phyloP scores from a whole-genome alignment of 2,113 vertebrate genomes.

The Nesoenas mayeri region DNA sequence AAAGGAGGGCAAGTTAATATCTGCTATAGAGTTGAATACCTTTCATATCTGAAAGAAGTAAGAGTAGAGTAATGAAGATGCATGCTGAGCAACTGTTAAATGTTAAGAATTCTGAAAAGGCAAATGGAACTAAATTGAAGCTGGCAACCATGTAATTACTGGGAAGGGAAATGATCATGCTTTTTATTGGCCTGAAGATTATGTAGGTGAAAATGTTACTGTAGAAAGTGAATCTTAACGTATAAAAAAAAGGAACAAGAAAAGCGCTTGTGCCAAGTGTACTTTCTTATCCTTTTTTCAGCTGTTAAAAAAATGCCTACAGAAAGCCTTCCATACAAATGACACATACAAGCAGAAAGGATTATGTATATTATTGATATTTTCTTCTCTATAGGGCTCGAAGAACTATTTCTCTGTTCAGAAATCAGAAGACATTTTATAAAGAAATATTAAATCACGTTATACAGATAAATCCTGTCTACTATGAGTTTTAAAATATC shows the following conservation, averaged over 20 bases:
- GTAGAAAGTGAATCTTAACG: neutral
- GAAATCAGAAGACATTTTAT: neutral
- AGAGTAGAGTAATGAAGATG: neutral
- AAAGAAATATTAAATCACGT: neutral
- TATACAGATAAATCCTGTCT: neutral
- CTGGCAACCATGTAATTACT: constrained; percentile 23
- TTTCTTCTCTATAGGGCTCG: neutral
- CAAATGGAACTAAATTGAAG: constrained; percentile 30
- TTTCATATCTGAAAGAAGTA: neutral
- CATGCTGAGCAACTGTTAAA: neutral
- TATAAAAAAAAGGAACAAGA: neutral
- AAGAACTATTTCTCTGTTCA: neutral
- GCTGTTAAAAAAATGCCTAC: neutral
- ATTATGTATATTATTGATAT: neutral
- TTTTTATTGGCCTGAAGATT: constrained; percentile 23
- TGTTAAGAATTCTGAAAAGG: neutral
- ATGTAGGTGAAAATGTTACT: neutral
- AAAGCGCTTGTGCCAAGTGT: neutral
- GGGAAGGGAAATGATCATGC: neutral
- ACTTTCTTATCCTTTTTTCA: neutral
- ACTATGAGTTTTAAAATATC: neutral
- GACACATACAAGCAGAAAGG: neutral
- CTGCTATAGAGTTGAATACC: neutral
- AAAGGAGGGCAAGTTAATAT: neutral
- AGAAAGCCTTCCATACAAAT: neutral